Evolutionary conservation across 1,140 invertebrate genomes (phyloP).

Genomic region (Euura saliciscinereae): DNA sequence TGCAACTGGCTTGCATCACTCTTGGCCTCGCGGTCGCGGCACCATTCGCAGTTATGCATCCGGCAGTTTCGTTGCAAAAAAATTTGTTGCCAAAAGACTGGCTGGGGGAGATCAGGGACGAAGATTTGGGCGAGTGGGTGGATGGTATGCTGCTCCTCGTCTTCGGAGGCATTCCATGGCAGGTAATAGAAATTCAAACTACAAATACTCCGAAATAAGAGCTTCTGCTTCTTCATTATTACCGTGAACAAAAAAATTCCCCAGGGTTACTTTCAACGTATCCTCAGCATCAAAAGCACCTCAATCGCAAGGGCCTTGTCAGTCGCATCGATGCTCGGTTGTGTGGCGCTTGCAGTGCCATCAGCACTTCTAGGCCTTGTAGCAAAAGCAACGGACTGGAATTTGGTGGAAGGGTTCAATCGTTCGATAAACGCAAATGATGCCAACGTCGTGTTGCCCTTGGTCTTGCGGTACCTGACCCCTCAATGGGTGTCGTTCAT

Average conservation of each 20-base stretch:
- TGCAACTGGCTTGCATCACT: constrained; percentile 81
- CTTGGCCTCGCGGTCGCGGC: constrained; percentile 70
- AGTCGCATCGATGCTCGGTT: constrained; percentile 75
- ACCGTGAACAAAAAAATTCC: not conserved
- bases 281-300: constrained; percentile 77
- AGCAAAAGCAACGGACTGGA: constrained; percentile 73
- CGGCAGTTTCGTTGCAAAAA: constrained; percentile 61
- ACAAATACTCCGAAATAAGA: not conserved
- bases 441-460: constrained; percentile 70
- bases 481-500: constrained; percentile 62
- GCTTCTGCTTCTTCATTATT: not conserved
- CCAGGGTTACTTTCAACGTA: constrained; percentile 83
- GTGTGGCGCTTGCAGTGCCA: constrained; percentile 76
- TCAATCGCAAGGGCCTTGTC: constrained; percentile 74
- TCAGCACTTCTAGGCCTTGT: constrained; percentile 77
- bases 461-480: constrained; percentile 78
- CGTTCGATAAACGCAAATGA: constrained; percentile 58
- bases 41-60: constrained; percentile 67
- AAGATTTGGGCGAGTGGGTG: constrained; percentile 68
- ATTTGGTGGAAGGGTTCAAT: constrained; percentile 55
- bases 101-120: constrained; percentile 67
- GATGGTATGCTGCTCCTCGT: constrained; percentile 76
- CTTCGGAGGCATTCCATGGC: constrained; percentile 87
- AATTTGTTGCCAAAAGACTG: constrained; percentile 64
- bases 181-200: constrained; percentile 59